These are phyloP conservation scores for Lycorma delicatula DNA, from an alignment of 1,140 invertebrate genomes.

Conservation along the genomic window DNA sequence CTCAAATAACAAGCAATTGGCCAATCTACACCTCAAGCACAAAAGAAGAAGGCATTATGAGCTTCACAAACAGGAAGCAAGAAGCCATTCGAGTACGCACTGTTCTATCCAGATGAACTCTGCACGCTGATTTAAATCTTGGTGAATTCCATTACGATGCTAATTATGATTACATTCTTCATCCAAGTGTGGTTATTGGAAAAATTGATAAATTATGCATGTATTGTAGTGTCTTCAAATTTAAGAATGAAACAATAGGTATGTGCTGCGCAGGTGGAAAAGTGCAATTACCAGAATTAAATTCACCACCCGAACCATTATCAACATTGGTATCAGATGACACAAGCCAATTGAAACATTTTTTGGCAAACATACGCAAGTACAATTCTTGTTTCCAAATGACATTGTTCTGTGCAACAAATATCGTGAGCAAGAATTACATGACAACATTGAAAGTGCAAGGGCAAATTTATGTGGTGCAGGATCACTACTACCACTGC, in stretches of 20 bases:
- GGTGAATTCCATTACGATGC: constrained; percentile 19
- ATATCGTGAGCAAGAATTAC: too few relatives aligned
- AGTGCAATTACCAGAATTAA: constrained; percentile 1
- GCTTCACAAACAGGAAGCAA: background rate
- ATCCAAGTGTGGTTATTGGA: constrained; percentile 16
- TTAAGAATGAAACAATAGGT: constrained; percentile 9
- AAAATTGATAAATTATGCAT: constrained; percentile 14
- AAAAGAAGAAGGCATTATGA: constrained; percentile 3
- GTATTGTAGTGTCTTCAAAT: constrained; percentile 14
- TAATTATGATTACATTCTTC: constrained; percentile 21
- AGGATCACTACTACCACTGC: too few relatives aligned
- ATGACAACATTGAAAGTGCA: too few relatives aligned
- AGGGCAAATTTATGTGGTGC: too few relatives aligned
- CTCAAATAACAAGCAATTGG: constrained; percentile 5
- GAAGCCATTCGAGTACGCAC: constrained; percentile 16
- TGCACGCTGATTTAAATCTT: constrained; percentile 17
- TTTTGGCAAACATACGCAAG: too few relatives aligned
- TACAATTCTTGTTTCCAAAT: too few relatives aligned
- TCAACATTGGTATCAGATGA: background rate
- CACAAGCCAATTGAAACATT: too few relatives aligned
- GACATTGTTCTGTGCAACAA: too few relatives aligned
- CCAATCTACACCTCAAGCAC: constrained; percentile 8
- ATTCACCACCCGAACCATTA: background rate
- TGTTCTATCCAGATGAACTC: constrained; percentile 15
- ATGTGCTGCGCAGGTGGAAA: constrained; percentile 12